Base-by-base conservation (phyloP, 2,113 vertebrate genomes). In the Colaptes auratus region DNA sequence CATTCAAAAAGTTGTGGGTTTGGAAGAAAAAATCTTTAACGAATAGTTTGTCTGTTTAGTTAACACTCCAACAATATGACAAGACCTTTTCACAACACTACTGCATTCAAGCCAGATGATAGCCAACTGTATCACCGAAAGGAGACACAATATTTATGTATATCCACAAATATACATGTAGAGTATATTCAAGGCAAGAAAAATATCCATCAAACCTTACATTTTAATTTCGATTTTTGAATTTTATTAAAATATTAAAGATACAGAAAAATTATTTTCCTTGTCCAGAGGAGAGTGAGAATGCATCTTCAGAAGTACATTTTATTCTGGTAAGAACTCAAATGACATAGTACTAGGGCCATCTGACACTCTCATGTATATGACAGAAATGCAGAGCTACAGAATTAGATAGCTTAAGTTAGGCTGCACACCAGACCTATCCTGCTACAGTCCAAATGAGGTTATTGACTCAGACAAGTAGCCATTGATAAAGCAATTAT, bases 401-500 rank as follows among this genome's bases (percentile, higher is more conserved):
- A 77, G 63, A 88, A 92, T 88, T 84, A 66, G 50, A 30, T 64
- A 88, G 66, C 35, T 35, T 50, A 30, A 93, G 84, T 92, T 88
- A 91, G 72, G 53, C 82, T 91, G 53, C 66, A 75, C 75, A 95
- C 75, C 60, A 95, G 87, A 60, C 60, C 64, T 80, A 31, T 83
- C 75, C 69, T 55, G 12, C 58, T 92, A 56, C 60, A 90, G 65
- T 89, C 93, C 89, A 95, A 96, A 96, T 88, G 75, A 95, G 48
- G 84, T 91, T 96, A 91, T 94, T 95, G 93, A 78, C 94, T 92
- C 60, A 89, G 75, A 95, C 64, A 91, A 95, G 82, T 25, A 93
- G 46, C 86, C 95, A 91, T 88, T 96, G 94, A 90, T 96, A 96
- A 86, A 89, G 44, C 81, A 75, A 94, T 95, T 95, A 92, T 92